These are phyloP conservation scores for Diachrysia chrysitis DNA, from an alignment of 2,888 invertebrate genomes.

Conservation along the genomic window DNA sequence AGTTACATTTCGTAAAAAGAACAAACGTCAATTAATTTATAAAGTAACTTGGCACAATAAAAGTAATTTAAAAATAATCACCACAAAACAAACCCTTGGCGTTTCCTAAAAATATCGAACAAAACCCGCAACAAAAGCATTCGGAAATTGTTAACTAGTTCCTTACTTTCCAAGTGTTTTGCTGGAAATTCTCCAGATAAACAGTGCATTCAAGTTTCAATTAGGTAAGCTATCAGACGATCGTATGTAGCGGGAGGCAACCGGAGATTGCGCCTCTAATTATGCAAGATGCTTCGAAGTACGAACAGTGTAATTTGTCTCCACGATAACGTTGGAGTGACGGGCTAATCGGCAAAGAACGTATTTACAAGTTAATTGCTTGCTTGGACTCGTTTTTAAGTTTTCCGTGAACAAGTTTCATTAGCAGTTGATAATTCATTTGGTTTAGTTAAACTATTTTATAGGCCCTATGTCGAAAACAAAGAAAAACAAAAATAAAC, in stretches of 20 bases:
- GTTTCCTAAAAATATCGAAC: slow-evolving; percentile 1
- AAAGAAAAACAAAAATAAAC: too few species aligned
- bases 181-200: slow-evolving; percentile 66
- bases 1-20: background rate
- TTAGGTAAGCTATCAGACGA: slow-evolving; percentile 68
- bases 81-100: background rate
- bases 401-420: slow-evolving; percentile 20
- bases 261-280: slow-evolving; percentile 79
- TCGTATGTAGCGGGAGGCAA: slow-evolving; percentile 64
- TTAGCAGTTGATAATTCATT: slow-evolving; percentile 13
- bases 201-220: slow-evolving; percentile 71
- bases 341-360: slow-evolving; percentile 52
- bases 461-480: too few species aligned
- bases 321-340: slow-evolving; percentile 55
- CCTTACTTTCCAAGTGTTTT: slow-evolving; percentile 32
- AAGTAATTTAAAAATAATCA: background rate
- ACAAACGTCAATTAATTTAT: background rate
- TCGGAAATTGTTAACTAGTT: slow-evolving; percentile 36
- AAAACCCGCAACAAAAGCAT: slow-evolving; percentile 8
- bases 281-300: slow-evolving; percentile 60
- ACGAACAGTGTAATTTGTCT: slow-evolving; percentile 59
- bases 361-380: slow-evolving; percentile 60
- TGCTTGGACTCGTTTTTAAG: slow-evolving; percentile 29
- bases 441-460: background rate
- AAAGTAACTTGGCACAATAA: background rate